Percentiles rank a stretch among this genome's conserved stretches.
phyloP scores from a whole-genome alignment of 2,797 vertebrate genomes.

The Danio aesculapii region DNA sequence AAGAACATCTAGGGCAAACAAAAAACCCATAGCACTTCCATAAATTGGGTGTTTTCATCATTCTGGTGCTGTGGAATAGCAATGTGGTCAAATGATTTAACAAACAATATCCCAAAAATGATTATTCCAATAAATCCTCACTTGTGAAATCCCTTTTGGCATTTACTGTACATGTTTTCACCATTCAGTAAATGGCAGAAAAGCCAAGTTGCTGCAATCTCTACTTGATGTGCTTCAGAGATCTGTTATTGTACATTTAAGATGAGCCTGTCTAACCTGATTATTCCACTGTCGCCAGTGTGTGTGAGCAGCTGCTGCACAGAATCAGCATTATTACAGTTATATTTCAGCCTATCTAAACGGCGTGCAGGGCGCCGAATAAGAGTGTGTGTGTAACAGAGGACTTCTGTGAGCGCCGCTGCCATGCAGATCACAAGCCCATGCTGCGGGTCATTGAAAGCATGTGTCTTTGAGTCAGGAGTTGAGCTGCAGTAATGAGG shows the following conservation, averaged over 20 bases:
- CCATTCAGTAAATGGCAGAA: not conserved
- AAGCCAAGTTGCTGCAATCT: not conserved
- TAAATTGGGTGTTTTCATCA: not conserved
- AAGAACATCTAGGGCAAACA: not conserved
- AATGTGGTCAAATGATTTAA: not conserved
- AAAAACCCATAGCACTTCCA: no score
- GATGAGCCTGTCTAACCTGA: constrained; percentile 18
- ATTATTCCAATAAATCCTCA: not conserved
- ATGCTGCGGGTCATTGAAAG: constrained; percentile 45
- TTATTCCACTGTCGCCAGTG: constrained; percentile 17
- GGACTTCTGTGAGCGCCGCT: constrained; percentile 14
- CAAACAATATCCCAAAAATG: not conserved
- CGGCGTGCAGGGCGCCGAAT: constrained; percentile 18
- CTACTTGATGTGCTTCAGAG: not conserved
- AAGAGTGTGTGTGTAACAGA: constrained; percentile 31
- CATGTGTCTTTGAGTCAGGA: constrained; percentile 52
- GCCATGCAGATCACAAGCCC: constrained; percentile 43
- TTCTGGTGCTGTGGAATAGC: not conserved
- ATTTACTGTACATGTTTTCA: not conserved
- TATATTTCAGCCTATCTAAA: constrained; percentile 31
- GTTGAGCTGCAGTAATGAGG: constrained; percentile 56
- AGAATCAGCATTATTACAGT: not conserved
- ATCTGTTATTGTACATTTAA: constrained; percentile 5
- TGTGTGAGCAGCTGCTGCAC: constrained; percentile 17
- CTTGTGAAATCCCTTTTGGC: no score